Conservation (phyloP, 2,113 vertebrate genomes). For the Athene noctua region DNA sequence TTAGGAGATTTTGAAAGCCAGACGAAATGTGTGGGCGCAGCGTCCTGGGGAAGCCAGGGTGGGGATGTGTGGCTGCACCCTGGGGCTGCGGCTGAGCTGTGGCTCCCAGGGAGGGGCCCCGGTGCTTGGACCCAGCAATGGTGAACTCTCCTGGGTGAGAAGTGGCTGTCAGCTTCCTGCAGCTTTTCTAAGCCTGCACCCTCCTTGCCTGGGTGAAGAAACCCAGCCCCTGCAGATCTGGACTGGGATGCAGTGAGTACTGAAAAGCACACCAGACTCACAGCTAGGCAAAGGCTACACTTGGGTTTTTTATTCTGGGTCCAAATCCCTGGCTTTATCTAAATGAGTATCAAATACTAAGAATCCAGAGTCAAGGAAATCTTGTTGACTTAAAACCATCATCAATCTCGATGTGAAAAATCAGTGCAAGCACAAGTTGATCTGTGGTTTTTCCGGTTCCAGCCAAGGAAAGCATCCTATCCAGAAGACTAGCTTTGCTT, state of each 20-base stretch:
- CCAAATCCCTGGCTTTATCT: neutral
- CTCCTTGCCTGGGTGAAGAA: neutral
- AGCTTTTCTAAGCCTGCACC: neutral
- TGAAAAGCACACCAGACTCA: neutral
- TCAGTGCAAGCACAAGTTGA: neutral
- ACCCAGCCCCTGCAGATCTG: neutral
- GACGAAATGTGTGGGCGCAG: neutral
- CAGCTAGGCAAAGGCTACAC: neutral
- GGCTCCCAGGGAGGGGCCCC: neutral
- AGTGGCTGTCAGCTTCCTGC: neutral
- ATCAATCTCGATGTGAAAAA: rapidly evolving
- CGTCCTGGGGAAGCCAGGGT: too few relatives aligned
- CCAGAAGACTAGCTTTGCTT: neutral
- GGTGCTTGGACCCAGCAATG: neutral
- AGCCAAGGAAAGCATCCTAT: neutral
- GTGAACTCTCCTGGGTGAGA: neutral
- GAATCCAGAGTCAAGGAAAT: neutral
- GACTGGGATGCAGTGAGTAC: neutral
- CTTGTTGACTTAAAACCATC: neutral
- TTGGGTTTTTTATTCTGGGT: neutral
- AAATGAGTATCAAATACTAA: neutral
- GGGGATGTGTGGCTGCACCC: neutral
- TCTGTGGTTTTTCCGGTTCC: neutral
- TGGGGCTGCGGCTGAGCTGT: neutral
- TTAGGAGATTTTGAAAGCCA: neutral